Percentiles rank a stretch among this genome's conserved stretches.
Conservation (phyloP, 1,140 invertebrate genomes). For the Lysiphlebus fabarum region DNA sequence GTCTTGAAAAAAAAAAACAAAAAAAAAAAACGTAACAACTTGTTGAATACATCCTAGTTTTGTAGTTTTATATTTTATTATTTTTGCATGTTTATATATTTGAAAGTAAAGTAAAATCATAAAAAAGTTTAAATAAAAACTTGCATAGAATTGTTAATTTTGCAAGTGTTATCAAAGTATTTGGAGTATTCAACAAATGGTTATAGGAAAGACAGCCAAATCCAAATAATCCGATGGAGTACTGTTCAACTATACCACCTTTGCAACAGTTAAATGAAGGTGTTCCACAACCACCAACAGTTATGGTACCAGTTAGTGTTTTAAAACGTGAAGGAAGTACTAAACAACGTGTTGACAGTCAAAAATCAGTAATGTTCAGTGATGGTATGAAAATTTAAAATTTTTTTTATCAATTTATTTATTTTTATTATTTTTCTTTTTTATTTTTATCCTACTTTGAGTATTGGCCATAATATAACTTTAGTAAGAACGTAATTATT, state of each 20-base stretch:
- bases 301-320: slow-evolving; percentile 83
- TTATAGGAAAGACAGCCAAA: slow-evolving; percentile 65
- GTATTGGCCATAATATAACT: no score
- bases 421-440: no score
- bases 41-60: slow-evolving; percentile 51
- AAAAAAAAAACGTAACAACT: slow-evolving; percentile 43
- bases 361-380: slow-evolving; percentile 85
- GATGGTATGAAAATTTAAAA: slow-evolving; percentile 61
- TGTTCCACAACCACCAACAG: slow-evolving; percentile 64
- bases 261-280: slow-evolving; percentile 66
- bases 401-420: neutral
- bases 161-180: neutral
- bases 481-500: no score
- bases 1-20: no score
- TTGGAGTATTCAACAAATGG: slow-evolving; percentile 60
- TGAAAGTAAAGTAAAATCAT: slow-evolving; percentile 8
- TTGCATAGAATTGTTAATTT: slow-evolving; percentile 3
- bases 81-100: slow-evolving; percentile 27
- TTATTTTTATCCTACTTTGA: no score
- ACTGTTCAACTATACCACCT: slow-evolving; percentile 83
- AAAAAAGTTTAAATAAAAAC: neutral
- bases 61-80: slow-evolving; percentile 9
- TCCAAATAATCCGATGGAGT: slow-evolving; percentile 88
- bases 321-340: slow-evolving; percentile 69
- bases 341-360: slow-evolving; percentile 58